Evolutionary conservation across 1,140 invertebrate genomes (phyloP), one percentile per base, ranked within the genome.

Genomic region (Danaus plexippus): DNA sequence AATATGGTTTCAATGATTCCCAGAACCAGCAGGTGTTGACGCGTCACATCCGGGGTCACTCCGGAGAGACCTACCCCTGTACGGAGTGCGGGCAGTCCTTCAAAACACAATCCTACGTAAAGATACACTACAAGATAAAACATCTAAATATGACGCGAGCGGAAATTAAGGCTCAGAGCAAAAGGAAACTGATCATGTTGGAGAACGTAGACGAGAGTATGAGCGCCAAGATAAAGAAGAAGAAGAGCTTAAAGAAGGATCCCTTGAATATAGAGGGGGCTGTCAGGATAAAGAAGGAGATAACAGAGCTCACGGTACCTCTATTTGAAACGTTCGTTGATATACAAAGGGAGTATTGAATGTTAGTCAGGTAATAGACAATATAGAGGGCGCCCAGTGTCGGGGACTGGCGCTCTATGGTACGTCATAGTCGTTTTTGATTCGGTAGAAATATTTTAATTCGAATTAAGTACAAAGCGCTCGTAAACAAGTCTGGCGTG

Each of bases 21-120:
- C 64, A 76, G 73, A 76, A 68, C 52, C 72, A 73, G n/a, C 69
- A 71, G 61, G 71, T 76, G 2, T 61, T 76, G 0, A 71, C 61
- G 1, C 73, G 73, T 4, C 73, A 76, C 57, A 59, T 67, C 40
- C 67, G 69, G 12, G 58, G 63, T 6, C 73, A 73, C 40, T 60
- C 63, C 11, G 66, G 70, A 11, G 61, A 64, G 48, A 64, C 59
- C 22, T 76, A 73, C 41, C 73, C 71, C 12, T 76, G 73, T 42
- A 64, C 54, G 0, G 71, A 73, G 43, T 76, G 73, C 52, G 71
- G 71, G 0, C 46, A 68, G 18, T 61, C 59, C n/a, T 76, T 76
- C 60, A 73, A 72, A 43, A 72, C 71, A 4, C 65, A 70, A 22
- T 67, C 67, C 0, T 76, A 76, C 47, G 73, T 76, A 1, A 71